Percentiles rank a stretch among this genome's conserved stretches.
Conservation (phyloP, 2,888 invertebrate species). For the Cyclophora punctaria region DNA sequence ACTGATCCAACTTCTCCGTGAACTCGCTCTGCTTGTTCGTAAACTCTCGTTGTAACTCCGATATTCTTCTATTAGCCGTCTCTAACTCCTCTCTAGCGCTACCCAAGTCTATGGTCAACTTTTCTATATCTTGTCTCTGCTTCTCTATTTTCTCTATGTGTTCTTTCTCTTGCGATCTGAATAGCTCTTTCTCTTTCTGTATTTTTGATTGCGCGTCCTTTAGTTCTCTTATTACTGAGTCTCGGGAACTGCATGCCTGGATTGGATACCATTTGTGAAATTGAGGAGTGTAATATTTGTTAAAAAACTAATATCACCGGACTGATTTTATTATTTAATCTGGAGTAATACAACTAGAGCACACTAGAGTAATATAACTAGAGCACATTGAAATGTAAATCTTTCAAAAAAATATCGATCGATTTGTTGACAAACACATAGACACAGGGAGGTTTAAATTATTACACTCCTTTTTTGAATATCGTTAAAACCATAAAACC, state of each 20-base stretch:
- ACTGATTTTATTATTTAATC: too few species aligned
- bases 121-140: constrained; percentile 70
- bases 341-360: too few species aligned
- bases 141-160: constrained; percentile 62
- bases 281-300: too few species aligned
- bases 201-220: constrained; percentile 64
- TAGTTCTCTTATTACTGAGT: constrained; percentile 72
- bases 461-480: too few species aligned
- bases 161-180: constrained; percentile 59
- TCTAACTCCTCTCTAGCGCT: constrained; percentile 70
- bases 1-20: constrained; percentile 56
- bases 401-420: too few species aligned
- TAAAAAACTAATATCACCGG: too few species aligned
- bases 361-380: too few species aligned
- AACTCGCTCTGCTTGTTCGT: constrained; percentile 72
- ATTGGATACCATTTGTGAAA: too few species aligned
- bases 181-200: constrained; percentile 53
- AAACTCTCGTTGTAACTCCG: constrained; percentile 70
- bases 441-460: too few species aligned
- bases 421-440: too few species aligned
- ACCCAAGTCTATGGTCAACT: constrained; percentile 60
- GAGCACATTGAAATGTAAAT: too few species aligned
- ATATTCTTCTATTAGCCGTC: constrained; percentile 71
- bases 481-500: too few species aligned
- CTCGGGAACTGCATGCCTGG: constrained; percentile 77